Percentiles rank a stretch among this genome's conserved stretches.
phyloP scores from a whole-genome alignment of 2,888 invertebrate genomes.

The Alcis repandata region DNA sequence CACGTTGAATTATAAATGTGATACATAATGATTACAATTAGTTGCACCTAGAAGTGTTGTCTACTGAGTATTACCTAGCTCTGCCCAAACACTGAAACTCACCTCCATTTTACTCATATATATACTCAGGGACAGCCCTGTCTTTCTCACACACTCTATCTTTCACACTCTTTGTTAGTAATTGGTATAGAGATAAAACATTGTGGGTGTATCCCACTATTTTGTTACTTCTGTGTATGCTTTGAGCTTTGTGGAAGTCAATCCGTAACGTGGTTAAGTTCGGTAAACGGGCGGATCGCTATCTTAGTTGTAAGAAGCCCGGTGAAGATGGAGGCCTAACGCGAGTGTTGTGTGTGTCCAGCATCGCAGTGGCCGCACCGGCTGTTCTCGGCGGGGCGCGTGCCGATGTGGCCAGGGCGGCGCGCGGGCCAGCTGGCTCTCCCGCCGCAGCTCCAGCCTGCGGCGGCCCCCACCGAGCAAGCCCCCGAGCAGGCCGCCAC shows the following conservation, averaged over 20 bases:
- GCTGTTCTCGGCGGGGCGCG: slow-evolving; percentile 14
- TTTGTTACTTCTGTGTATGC: no score
- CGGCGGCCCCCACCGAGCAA: neutral
- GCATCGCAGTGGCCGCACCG: neutral
- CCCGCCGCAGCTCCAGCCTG: slow-evolving; percentile 7
- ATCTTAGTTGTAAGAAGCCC: neutral
- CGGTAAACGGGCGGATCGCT: neutral
- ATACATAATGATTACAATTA: no score
- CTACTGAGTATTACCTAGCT: no score
- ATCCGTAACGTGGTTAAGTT: neutral
- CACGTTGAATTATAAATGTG: no score
- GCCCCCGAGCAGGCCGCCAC: neutral
- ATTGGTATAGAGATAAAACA: neutral
- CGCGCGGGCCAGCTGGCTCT: slow-evolving; percentile 10
- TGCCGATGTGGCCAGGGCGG: slow-evolving; percentile 29
- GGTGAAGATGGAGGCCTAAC: slow-evolving; percentile 55
- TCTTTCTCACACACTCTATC: no score
- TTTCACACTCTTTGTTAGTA: neutral
- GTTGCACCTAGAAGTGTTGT: no score
- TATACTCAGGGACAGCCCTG: no score
- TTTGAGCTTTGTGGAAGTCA: no score
- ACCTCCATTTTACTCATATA: no score
- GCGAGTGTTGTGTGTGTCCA: slow-evolving; percentile 68
- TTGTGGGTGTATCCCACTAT: no score
- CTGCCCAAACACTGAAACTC: no score